Conservation (phyloP, 2,797 vertebrate species). For the Bradypodion pumilum region DNA sequence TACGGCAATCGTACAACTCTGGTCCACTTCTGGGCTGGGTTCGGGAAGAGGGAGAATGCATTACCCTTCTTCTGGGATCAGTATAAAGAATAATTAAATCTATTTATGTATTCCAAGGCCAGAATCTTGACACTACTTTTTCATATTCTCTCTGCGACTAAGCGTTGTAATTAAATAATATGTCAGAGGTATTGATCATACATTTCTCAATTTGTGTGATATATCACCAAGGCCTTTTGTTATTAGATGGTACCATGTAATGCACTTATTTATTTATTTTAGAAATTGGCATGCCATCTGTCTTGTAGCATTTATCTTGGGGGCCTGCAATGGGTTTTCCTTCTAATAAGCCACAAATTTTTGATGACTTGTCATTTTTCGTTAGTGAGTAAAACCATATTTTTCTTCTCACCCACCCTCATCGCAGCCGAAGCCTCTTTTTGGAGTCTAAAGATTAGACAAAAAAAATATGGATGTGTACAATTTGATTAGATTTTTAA, state of each 20-base stretch:
- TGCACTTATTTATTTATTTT: conserved; percentile 61
- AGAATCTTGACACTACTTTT: conserved; percentile 85
- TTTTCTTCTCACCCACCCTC: conserved; percentile 51
- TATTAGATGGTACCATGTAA: conserved; percentile 67
- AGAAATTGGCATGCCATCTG: conserved; percentile 70
- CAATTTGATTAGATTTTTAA: conserved; percentile 55
- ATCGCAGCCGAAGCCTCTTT: conserved; percentile 27
- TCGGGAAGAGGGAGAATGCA: conserved; percentile 51
- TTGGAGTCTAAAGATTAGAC: background rate
- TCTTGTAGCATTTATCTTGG: conserved; percentile 61
- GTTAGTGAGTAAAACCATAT: conserved; percentile 61
- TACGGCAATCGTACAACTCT: conserved; percentile 91
- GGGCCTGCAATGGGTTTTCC: conserved; percentile 41
- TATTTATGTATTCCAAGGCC: conserved; percentile 88
- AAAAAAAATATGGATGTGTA: conserved; percentile 52
- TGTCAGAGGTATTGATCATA: conserved; percentile 81
- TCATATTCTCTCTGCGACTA: conserved; percentile 84
- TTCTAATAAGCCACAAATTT: conserved; percentile 71
- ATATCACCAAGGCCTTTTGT: conserved; percentile 70
- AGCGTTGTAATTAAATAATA: conserved; percentile 84
- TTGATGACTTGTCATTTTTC: conserved; percentile 71
- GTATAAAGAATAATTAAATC: conserved; percentile 82
- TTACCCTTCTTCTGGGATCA: conserved; percentile 83
- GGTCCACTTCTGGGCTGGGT: conserved; percentile 65
- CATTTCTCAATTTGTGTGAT: conserved; percentile 73